Base-by-base conservation (phyloP, 2,888 invertebrate species). In the Pollenia labialis region DNA sequence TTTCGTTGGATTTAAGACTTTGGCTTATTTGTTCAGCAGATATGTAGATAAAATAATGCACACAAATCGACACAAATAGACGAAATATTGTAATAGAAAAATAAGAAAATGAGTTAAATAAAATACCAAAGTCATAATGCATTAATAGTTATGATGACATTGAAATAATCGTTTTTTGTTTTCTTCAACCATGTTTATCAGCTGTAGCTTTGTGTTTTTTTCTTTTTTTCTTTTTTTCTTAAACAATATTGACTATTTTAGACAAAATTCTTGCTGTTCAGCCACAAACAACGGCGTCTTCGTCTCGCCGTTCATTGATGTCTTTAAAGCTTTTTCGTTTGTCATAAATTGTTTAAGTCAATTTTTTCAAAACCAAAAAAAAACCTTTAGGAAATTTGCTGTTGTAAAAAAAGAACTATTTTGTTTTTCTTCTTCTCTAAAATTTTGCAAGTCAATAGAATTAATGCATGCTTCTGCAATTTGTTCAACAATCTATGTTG, bases 381-480 rank as follows among this genome's bases (percentile, higher is more conserved):
- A 76, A 16, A 48, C 40, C 7, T 48, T 64, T 52, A 64, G 42
- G 18, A 50, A 48, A 44, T 50, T 54, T 46, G 58, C 46, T 66
- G 23, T 81, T 14, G 66, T 54, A 54, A 44, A 50, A 48, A 46
- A 44, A 32, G 16, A 72, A 72, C 10, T 44, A 4, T 23, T 66
- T 56, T 66, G 4, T 75, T 60, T 48, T 66, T 46, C 10, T 32
- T 16, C 6, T 54, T 54, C 50, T 58, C n/a, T 3, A 64, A 23
- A 64, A 68, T 86, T 82, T 79, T 82, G 82, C 85, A 83, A 86
- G 85, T 86, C 85, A 86, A 86, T 86, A 74, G 85, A 86, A 86
- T 85, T 85, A 85, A 79, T 79, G 79, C 50, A 82, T 82, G 82
- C 82, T 83, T 75, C 79, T 86, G 86, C 86, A 86, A 86, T 86